phyloP scores from a whole-genome alignment of 2,113 vertebrate genomes.

The Acinonyx jubatus region DNA sequence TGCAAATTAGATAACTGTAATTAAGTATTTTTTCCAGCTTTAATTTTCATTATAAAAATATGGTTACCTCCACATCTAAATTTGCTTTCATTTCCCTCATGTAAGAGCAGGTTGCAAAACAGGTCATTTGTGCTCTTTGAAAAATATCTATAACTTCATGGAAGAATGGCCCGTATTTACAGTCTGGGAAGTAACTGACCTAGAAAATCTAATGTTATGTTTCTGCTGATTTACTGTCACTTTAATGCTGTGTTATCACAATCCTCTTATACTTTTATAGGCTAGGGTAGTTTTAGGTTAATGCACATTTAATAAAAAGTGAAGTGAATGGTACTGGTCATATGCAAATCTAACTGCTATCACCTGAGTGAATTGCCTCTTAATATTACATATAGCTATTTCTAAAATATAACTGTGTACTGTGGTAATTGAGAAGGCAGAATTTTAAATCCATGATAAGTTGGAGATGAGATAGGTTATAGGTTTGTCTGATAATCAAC shows the following conservation, averaged over 20 bases:
- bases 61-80: neutral
- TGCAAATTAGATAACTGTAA: conserved; percentile 35
- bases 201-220: conserved; percentile 61
- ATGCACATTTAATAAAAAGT: conserved; percentile 65
- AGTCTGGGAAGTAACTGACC: conserved; percentile 46
- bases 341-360: conserved; percentile 29
- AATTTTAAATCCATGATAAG: neutral
- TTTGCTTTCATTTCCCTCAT: conserved; percentile 50
- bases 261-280: conserved; percentile 56
- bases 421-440: neutral
- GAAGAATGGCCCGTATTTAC: conserved; percentile 54
- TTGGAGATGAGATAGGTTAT: neutral
- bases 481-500: neutral
- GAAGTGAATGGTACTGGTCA: neutral
- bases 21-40: neutral
- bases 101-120: conserved; percentile 40
- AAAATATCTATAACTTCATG: conserved; percentile 51
- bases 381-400: neutral
- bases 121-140: conserved; percentile 47
- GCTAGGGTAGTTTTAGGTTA: conserved; percentile 64
- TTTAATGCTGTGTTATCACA: conserved; percentile 46
- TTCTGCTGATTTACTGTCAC: conserved; percentile 57
- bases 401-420: neutral
- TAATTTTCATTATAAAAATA: conserved; percentile 49
- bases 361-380: neutral